phyloP scores from a whole-genome alignment of 92 coral and sea anemone genomes.

The Scolanthus callimorphus region DNA sequence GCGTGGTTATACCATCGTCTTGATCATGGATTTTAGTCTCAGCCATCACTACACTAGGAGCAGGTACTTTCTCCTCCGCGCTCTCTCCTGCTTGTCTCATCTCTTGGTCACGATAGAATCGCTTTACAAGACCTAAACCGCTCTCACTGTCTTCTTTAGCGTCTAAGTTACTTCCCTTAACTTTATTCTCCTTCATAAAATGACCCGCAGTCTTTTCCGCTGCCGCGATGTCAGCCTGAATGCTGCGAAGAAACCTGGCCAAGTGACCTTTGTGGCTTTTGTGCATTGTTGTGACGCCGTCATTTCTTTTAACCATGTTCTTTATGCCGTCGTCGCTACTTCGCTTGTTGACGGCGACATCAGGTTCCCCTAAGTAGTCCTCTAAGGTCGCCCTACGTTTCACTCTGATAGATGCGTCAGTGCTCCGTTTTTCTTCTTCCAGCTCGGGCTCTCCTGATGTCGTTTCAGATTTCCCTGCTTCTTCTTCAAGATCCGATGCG shows the following conservation, averaged over 20 bases:
- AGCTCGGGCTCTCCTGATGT: not conserved
- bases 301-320: conserved; percentile 7
- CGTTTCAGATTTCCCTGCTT: not conserved
- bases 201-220: conserved; percentile 1
- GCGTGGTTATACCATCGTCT: not conserved
- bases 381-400: not conserved
- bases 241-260: conserved; percentile 15
- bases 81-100: conserved; percentile 28
- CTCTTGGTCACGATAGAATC: conserved; percentile 85
- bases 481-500: conserved; percentile 22
- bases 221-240: not conserved
- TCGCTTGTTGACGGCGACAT: not conserved
- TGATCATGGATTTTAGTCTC: not conserved
- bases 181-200: not conserved
- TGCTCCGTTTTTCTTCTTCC: not conserved
- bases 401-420: not conserved
- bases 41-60: conserved; percentile 47
- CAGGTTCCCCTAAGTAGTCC: conserved; percentile 1
- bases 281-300: no score
- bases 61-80: conserved; percentile 24
- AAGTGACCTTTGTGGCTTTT: conserved; percentile 1
- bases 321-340: not conserved
- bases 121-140: conserved; percentile 49
- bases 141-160: not conserved
- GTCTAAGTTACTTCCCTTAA: not conserved